Evolutionary conservation across 1,140 invertebrate genomes (phyloP).

Genomic region (Drosophila setifemur): DNA sequence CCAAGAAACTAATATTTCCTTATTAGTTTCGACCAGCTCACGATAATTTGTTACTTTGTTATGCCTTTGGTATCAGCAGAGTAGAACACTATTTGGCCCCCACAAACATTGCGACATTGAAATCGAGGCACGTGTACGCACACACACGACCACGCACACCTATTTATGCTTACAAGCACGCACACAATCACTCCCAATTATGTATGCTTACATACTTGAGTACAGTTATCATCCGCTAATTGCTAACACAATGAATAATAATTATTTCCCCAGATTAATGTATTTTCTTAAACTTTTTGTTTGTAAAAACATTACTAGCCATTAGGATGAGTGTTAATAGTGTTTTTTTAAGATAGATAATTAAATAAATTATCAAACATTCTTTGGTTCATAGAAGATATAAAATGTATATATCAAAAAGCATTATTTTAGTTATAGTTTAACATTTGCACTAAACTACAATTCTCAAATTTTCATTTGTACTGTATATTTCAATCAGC

Average conservation of each 20-base stretch:
- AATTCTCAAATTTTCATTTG: too few relatives aligned
- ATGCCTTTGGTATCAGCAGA: conserved; percentile 17
- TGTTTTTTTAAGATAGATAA: too few relatives aligned
- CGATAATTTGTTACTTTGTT: neutral
- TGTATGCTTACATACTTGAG: conserved; percentile 9
- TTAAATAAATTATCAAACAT: too few relatives aligned
- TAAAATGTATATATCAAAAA: neutral
- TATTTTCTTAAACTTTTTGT: too few relatives aligned
- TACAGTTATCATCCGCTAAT: conserved; percentile 1
- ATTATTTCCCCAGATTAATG: too few relatives aligned
- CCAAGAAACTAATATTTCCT: conserved; percentile 10
- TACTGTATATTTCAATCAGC: too few relatives aligned
- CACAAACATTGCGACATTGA: conserved; percentile 38
- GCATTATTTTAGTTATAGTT: neutral
- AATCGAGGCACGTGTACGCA: conserved; percentile 30
- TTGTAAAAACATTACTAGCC: too few relatives aligned
- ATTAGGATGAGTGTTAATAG: too few relatives aligned
- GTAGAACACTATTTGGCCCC: conserved; percentile 25
- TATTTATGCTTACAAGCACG: conserved; percentile 4
- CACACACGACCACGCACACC: conserved; percentile 15
- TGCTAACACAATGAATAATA: neutral
- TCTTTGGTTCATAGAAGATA: neutral
- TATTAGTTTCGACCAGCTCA: conserved; percentile 18
- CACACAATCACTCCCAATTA: conserved; percentile 1
- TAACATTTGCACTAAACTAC: too few relatives aligned